phyloP scores from a whole-genome alignment of 2,113 vertebrate species.

The Aegotheles bennettii region DNA sequence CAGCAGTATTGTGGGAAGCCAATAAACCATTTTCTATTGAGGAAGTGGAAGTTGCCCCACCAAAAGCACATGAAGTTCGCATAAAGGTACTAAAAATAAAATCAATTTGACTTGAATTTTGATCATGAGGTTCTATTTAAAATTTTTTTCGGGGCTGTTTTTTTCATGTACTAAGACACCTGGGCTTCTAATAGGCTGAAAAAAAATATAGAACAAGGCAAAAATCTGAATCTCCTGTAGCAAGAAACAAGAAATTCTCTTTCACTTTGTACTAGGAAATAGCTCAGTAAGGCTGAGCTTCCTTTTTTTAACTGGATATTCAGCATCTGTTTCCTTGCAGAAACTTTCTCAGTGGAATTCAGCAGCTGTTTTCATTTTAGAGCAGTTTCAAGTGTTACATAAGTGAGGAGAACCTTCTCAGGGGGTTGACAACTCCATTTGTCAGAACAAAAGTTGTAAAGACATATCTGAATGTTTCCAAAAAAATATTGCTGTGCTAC shows the following conservation, averaged over 20 bases:
- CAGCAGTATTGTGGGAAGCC: constrained; percentile 83
- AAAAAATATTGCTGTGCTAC: neutral
- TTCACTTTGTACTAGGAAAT: neutral
- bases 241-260: neutral
- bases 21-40: constrained; percentile 83
- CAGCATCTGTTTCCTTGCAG: neutral
- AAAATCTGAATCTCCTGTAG: neutral
- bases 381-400: neutral
- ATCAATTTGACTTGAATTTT: too few relatives aligned
- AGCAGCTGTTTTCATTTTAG: neutral
- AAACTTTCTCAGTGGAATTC: neutral
- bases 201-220: neutral
- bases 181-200: neutral
- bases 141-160: neutral
- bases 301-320: neutral
- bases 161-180: neutral
- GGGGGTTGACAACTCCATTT: neutral
- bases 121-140: neutral
- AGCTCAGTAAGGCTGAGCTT: neutral
- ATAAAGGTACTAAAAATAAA: constrained; percentile 76
- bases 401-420: neutral
- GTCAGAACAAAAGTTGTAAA: neutral
- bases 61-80: constrained; percentile 80
- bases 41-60: constrained; percentile 85
- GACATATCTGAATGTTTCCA: neutral